Evolutionary conservation across 2,113 vertebrate species (phyloP).

Genomic region (Melanocharis versteri): DNA sequence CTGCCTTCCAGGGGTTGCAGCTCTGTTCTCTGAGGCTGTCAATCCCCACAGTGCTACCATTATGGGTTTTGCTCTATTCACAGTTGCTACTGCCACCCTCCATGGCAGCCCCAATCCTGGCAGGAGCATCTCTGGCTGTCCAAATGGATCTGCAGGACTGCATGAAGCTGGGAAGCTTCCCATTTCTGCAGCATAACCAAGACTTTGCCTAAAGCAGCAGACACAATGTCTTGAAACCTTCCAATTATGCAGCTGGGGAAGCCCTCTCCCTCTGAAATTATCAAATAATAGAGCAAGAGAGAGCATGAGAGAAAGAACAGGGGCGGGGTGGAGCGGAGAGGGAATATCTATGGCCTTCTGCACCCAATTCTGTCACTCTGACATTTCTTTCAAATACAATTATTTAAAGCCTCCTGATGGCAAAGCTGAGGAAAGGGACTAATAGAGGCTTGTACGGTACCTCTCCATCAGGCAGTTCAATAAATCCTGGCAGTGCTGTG

Average conservation of each 20-base stretch:
- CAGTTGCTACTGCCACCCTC: background rate
- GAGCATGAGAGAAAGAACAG: background rate
- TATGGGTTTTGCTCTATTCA: accelerated
- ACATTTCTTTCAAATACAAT: constrained; percentile 63
- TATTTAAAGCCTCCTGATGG: constrained; percentile 61
- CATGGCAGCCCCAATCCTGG: background rate
- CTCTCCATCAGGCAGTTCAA: constrained; percentile 53
- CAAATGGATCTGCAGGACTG: background rate
- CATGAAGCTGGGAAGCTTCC: background rate
- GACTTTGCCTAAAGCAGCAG: background rate
- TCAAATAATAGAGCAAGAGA: background rate
- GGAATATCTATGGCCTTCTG: constrained; percentile 23
- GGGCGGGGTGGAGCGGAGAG: background rate
- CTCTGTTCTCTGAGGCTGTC: background rate
- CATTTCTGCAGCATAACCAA: background rate
- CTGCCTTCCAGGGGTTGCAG: background rate
- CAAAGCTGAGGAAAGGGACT: constrained; percentile 60
- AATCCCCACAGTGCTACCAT: background rate
- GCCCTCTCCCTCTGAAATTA: constrained; percentile 13
- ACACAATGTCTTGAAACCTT: background rate
- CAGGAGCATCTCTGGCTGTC: background rate
- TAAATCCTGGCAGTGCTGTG: constrained; percentile 56
- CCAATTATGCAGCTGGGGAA: background rate
- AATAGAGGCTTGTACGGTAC: constrained; percentile 39
- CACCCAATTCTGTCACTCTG: constrained; percentile 35